Base-by-base conservation (phyloP, 1,140 invertebrate species). In the Parapsyche elsis region DNA sequence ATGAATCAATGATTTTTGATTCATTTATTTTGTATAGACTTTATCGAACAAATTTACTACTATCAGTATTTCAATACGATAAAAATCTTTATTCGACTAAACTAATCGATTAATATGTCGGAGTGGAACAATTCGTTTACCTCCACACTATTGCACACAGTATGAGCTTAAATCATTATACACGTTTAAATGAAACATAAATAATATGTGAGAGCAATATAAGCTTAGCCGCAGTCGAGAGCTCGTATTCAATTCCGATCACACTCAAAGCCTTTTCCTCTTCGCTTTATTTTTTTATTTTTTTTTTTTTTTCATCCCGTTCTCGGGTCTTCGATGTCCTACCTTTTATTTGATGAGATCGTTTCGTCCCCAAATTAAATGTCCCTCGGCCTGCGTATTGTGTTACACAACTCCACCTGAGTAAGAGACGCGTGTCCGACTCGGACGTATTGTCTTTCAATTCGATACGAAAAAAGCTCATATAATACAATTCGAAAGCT, bases 321-420 rank as follows among this genome's bases (percentile, higher is more conserved):
- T 21, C n/a, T 9, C 57, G 16, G 7, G 16, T 9, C 16, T 2
- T 61, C 14, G 23, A 26, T 1, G 24, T 19, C 10, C 49, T 53
- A 38, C 57, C 64, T 26, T 67, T 67, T 67, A 67, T 67, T 67
- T 67, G 64, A 67, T 67, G 64, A 67, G 64, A 67, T 67, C 64
- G 64, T 67, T 67, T 67, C 64, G 64, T 67, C 12, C 64, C 64
- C 64, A 23, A 67, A 67, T 67, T 67, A 67, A 67, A 67, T 26
- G 59, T 53, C 49, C 49, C 49, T 14, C 49, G 49, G 49, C 10
- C 12, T 2, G 12, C 64, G 64, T 67, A 23, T 67, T 67, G 24
- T 26, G 64, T 67, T 24, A 67, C 64, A 14, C 21, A 19, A 61
- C 57, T 61, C n/a, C 30, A 53, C 49, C 49, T 53, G 49, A 53